Conservation (phyloP, 2,888 invertebrate species). For the Amblyteles armatorius region DNA sequence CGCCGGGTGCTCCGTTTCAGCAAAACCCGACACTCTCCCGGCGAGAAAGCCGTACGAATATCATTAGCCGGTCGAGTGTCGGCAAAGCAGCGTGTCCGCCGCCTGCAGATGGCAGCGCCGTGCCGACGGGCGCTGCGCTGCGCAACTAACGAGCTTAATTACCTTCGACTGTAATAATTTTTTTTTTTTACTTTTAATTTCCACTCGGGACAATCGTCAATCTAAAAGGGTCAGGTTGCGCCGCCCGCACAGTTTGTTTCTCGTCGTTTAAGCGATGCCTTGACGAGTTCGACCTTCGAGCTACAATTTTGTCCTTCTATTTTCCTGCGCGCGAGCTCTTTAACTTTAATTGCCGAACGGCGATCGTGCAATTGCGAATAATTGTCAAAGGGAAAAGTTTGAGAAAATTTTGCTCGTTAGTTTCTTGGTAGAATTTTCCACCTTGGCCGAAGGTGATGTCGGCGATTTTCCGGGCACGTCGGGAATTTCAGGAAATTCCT, state of each 20-base stretch:
- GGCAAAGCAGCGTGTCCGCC: constrained; percentile 41
- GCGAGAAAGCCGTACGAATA: constrained; percentile 39
- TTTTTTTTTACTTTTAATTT: constrained; percentile 10
- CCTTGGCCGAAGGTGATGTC: neutral
- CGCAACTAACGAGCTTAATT: constrained; percentile 22
- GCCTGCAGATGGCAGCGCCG: constrained; percentile 57
- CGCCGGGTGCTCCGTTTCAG: neutral
- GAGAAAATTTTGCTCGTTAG: neutral
- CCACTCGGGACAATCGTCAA: constrained; percentile 12
- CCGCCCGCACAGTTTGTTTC: neutral
- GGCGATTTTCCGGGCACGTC: neutral
- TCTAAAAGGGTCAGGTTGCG: constrained; percentile 12
- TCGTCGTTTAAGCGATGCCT: neutral
- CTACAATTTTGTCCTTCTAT: neutral
- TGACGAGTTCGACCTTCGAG: constrained; percentile 1
- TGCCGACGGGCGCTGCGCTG: neutral
- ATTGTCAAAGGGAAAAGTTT: neutral
- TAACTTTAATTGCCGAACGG: neutral
- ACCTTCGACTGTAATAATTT: constrained; percentile 9
- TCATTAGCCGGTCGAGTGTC: constrained; percentile 47
- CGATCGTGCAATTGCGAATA: constrained; percentile 1
- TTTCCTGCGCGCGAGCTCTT: neutral
- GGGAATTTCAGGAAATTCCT: constrained; percentile 2
- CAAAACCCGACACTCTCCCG: neutral
- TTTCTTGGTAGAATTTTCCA: neutral